These are phyloP conservation scores for Arvicanthis niloticus DNA, from an alignment of 2,113 vertebrate genomes.

Conservation along the genomic window DNA sequence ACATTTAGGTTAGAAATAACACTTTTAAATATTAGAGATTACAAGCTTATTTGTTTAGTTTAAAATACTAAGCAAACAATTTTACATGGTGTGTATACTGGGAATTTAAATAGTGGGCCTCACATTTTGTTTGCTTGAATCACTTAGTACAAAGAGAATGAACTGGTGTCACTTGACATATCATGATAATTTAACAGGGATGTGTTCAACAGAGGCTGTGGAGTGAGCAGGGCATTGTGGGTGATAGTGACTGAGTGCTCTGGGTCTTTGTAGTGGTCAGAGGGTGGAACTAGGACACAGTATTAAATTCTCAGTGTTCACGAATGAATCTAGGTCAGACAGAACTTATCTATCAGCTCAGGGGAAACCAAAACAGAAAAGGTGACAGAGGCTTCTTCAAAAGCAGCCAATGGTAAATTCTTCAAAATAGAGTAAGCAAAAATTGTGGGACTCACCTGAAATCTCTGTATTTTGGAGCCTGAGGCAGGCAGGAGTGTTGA, in stretches of 20 bases:
- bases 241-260: neutral
- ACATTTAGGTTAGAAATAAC: neutral
- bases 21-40: neutral
- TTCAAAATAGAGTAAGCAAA: neutral
- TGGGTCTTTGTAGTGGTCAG: neutral
- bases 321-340: too few relatives aligned
- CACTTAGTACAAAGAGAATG: neutral
- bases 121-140: neutral
- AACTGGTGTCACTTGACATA: neutral
- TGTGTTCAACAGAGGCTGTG: fast-evolving
- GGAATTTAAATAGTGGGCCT: neutral
- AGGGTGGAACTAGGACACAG: too few relatives aligned
- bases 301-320: too few relatives aligned
- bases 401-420: neutral
- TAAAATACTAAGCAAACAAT: neutral
- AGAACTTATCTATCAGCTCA: neutral
- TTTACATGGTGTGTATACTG: neutral
- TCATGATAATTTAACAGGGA: neutral
- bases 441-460: neutral
- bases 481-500: neutral
- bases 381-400: neutral
- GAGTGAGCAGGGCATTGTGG: neutral
- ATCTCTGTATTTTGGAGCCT: neutral
- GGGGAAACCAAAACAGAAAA: too few relatives aligned
- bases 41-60: neutral